These are phyloP conservation scores for Hiodon tergisus DNA, from an alignment of 2,113 vertebrate species.

Conservation along the genomic window DNA sequence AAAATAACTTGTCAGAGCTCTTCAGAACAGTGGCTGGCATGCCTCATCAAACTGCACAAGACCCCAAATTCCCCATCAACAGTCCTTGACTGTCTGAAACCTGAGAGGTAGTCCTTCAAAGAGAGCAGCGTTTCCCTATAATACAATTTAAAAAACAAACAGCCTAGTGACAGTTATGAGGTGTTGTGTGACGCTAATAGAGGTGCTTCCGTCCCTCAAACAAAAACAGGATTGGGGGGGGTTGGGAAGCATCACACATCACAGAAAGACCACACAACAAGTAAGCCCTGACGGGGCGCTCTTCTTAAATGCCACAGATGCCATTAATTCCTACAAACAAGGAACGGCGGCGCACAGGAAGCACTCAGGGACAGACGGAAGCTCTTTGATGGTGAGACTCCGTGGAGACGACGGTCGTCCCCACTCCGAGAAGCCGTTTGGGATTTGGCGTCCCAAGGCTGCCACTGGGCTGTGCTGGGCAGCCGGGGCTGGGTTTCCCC, in stretches of 20 bases:
- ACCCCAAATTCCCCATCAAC: no score
- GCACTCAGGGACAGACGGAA: conserved; percentile 44
- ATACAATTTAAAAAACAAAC: no score
- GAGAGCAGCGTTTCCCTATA: no score
- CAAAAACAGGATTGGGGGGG: no score
- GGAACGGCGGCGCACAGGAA: conserved; percentile 41
- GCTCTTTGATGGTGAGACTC: not conserved
- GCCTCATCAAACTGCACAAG: no score
- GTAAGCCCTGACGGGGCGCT: conserved; percentile 30
- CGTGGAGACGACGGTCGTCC: no score
- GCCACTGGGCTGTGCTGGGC: not conserved
- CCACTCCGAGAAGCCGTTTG: no score
- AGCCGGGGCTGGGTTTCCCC: conserved; percentile 35
- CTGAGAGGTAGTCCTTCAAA: no score
- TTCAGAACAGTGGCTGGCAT: not conserved
- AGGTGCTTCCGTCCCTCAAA: no score
- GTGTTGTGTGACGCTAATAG: no score
- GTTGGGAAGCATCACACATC: conserved; percentile 15
- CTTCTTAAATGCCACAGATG: conserved; percentile 50
- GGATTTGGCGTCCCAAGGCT: conserved; percentile 7
- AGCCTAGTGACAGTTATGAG: no score
- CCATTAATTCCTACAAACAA: conserved; percentile 46
- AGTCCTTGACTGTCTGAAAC: no score
- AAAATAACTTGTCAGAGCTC: conserved; percentile 22
- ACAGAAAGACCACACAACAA: conserved; percentile 55